Conservation (phyloP, 2,797 vertebrate species). For the Siniperca undulata region DNA sequence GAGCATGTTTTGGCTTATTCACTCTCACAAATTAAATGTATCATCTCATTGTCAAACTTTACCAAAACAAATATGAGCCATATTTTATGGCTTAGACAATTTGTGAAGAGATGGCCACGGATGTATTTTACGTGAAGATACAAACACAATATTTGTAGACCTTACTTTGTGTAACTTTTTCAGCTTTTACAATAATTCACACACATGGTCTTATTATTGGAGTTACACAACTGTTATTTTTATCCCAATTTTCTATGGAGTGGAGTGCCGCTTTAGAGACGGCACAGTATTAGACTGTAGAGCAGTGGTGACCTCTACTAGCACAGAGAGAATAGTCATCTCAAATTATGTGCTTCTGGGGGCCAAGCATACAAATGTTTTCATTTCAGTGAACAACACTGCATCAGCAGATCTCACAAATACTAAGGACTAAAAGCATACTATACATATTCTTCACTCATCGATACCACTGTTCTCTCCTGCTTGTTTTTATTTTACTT, state of each 20-base stretch:
- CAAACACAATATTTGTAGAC: constrained; percentile 8
- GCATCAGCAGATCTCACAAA: not conserved
- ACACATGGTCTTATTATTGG: constrained; percentile 16
- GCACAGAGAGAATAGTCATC: constrained; percentile 29
- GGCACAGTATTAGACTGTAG: not conserved
- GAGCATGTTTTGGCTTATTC: not conserved
- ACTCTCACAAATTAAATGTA: not conserved
- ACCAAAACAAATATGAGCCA: not conserved
- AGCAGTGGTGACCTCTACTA: constrained; percentile 26
- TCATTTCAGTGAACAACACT: constrained; percentile 6
- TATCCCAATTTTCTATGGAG: constrained; percentile 10
- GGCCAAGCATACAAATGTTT: not conserved
- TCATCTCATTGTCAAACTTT: not conserved
- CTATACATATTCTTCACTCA: not conserved
- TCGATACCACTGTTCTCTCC: not conserved
- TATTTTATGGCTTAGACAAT: not conserved
- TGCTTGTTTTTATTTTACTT: not conserved
- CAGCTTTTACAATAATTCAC: not conserved
- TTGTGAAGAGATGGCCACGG: not conserved
- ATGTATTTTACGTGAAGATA: not conserved
- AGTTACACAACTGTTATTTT: constrained; percentile 24
- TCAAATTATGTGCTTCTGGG: not conserved
- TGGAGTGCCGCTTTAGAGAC: not conserved
- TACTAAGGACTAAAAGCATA: not conserved
- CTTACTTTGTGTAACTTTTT: not conserved